Percentiles rank a stretch among this genome's conserved stretches.
phyloP scores from a whole-genome alignment of 2,888 invertebrate species.

The Ochlodes sylvanus region DNA sequence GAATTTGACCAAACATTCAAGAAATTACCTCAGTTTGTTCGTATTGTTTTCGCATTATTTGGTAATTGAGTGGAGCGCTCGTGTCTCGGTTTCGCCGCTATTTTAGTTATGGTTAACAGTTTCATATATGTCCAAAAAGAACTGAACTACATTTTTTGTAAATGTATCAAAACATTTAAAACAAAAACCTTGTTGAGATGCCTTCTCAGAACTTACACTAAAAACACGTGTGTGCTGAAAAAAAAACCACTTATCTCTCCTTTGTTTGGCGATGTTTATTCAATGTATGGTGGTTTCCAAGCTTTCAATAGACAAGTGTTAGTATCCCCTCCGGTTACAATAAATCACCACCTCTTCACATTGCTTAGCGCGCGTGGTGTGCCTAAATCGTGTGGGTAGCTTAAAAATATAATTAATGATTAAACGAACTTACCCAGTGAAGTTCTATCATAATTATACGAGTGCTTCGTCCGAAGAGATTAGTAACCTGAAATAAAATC shows the following conservation, averaged over 20 bases:
- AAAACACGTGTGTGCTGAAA: constrained; percentile 65
- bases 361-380: constrained; percentile 6
- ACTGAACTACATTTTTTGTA: constrained; percentile 32
- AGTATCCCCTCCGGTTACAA: constrained; percentile 19
- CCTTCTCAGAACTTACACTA: constrained; percentile 57
- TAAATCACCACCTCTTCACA: constrained; percentile 23
- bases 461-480: no score
- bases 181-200: constrained; percentile 48
- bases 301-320: constrained; percentile 26
- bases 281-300: constrained; percentile 22
- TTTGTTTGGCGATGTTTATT: constrained; percentile 53
- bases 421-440: no score
- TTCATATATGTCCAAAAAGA: constrained; percentile 7
- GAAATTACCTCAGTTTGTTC: no score
- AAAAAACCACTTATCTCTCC: constrained; percentile 60
- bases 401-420: no score
- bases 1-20: no score
- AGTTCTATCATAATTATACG: no score
- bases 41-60: constrained; percentile 8
- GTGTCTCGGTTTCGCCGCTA: constrained; percentile 8
- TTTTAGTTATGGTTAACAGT: constrained; percentile 15
- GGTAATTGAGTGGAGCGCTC: not conserved
- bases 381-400: constrained; percentile 18
- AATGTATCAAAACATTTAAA: not conserved
- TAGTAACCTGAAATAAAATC: no score